Percentiles rank a stretch among this genome's conserved stretches.
These are phyloP conservation scores for Trinorchestia longiramus DNA, from an alignment of 1,140 invertebrate species.

Conservation along the genomic window DNA sequence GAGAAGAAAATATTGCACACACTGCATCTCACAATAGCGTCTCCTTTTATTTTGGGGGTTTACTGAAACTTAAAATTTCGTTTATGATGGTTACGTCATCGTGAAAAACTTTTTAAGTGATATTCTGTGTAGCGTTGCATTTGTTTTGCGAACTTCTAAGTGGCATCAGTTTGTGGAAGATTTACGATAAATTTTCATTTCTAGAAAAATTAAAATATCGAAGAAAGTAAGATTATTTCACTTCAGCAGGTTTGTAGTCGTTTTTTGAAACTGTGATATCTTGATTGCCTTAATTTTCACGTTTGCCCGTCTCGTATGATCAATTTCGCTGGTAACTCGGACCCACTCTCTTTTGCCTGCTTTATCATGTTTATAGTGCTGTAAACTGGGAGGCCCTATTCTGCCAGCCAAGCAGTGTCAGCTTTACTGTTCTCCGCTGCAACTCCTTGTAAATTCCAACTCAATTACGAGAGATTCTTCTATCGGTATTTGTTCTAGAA, in stretches of 20 bases:
- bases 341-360: background rate
- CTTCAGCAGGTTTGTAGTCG: background rate
- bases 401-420: background rate
- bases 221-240: background rate
- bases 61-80: too few relatives aligned
- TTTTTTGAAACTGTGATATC: background rate
- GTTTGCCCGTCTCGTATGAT: background rate
- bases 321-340: background rate
- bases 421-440: background rate
- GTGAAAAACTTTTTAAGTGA: too few relatives aligned
- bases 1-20: too few relatives aligned
- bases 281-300: background rate
- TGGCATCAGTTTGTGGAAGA: too few relatives aligned
- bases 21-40: too few relatives aligned
- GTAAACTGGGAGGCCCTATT: background rate
- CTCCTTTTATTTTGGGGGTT: too few relatives aligned
- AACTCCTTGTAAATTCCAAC: background rate
- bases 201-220: background rate
- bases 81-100: too few relatives aligned
- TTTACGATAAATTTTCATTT: too few relatives aligned
- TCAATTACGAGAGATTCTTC: background rate
- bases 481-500: background rate
- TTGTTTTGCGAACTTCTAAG: too few relatives aligned
- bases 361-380: background rate
- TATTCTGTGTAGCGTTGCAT: too few relatives aligned